phyloP scores from a whole-genome alignment of 2,113 vertebrate genomes.

The Calyptomena viridis region DNA sequence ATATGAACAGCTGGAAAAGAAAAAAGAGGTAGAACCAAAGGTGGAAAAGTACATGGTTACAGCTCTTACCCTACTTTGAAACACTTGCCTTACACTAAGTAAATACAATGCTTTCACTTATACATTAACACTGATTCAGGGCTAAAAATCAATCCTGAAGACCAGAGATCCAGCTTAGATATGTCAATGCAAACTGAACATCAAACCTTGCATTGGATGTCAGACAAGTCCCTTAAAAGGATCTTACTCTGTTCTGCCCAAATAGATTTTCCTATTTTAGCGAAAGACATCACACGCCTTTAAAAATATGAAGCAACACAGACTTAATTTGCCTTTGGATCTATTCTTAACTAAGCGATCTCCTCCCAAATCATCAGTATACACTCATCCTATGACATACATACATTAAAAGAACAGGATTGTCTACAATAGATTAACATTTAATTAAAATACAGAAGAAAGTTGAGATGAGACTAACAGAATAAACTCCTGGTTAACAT shows the following conservation, averaged over 20 bases:
- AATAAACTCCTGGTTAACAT: not conserved
- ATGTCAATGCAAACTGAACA: not conserved
- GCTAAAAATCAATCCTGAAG: not conserved
- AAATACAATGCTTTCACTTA: conserved; percentile 21
- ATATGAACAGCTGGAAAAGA: not conserved
- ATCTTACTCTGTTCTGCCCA: not conserved
- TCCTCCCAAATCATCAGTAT: not conserved
- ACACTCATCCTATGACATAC: not conserved
- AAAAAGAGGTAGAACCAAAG: not conserved
- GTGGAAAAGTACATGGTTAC: not conserved
- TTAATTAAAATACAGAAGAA: conserved; percentile 17
- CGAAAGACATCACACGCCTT: not conserved
- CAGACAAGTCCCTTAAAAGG: not conserved
- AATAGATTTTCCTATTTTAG: not conserved
- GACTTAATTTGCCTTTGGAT: not conserved
- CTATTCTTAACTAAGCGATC: not conserved
- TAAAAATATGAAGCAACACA: not conserved
- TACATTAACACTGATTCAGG: not conserved
- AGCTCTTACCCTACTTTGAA: not conserved
- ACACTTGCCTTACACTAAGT: not conserved
- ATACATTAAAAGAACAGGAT: not conserved
- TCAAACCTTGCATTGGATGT: not conserved
- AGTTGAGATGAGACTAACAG: not conserved
- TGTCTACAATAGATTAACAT: not conserved
- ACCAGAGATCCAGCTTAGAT: not conserved